Evolutionary conservation across 1,140 invertebrate genomes (phyloP).

Genomic region (Luehdorfia chinensis): DNA sequence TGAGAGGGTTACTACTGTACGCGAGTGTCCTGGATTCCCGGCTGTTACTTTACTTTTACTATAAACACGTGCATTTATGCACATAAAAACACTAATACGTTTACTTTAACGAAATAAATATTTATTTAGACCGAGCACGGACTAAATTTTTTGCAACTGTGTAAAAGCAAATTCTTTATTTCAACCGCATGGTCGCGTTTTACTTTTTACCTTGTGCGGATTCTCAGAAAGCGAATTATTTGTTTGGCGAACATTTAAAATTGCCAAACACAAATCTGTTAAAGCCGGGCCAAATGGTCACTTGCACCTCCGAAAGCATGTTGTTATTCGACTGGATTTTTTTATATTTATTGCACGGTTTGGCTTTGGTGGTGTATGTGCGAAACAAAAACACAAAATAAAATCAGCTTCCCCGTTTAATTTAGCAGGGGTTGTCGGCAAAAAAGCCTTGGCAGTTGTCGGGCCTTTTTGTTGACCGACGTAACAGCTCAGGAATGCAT

Average conservation of each 20-base stretch:
- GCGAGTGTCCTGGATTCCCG: too few species aligned
- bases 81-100: too few species aligned
- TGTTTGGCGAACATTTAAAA: conserved; percentile 12
- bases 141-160: conserved; percentile 7
- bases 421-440: conserved; percentile 64
- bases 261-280: conserved; percentile 1
- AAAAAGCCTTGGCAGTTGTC: conserved; percentile 56
- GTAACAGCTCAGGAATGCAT: conserved; percentile 67
- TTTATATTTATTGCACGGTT: not conserved
- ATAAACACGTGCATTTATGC: too few species aligned
- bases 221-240: conserved; percentile 14
- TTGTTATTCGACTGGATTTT: conserved; percentile 13
- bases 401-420: conserved; percentile 68
- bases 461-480: conserved; percentile 63
- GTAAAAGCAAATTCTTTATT: conserved; percentile 13
- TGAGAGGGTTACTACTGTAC: too few species aligned
- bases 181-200: conserved; percentile 8
- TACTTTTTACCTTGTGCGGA: conserved; percentile 11
- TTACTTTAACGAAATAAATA: not conserved
- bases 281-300: conserved; percentile 11
- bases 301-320: conserved; percentile 14
- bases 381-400: conserved; percentile 49
- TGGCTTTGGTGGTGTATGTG: conserved; percentile 1
- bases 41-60: too few species aligned
- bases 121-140: too few species aligned